Evolutionary conservation across 2,113 vertebrate species (phyloP).

Genomic region (Vombatus ursinus): DNA sequence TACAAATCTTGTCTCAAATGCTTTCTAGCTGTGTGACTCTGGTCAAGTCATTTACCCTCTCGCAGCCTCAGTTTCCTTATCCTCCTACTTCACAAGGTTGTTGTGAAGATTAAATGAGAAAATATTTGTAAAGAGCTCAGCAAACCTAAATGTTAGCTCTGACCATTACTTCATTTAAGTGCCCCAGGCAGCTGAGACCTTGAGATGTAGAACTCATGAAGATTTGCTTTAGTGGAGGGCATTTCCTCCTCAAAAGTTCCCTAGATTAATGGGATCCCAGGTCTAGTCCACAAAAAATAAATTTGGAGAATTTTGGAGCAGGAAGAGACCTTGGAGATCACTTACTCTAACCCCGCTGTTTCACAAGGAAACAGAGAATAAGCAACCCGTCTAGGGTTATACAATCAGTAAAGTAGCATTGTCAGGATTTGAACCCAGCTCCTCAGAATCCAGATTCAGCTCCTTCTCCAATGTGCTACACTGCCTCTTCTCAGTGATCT

Average conservation of each 20-base stretch:
- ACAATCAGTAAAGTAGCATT: neutral
- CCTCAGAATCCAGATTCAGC: neutral
- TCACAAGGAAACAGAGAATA: constrained; percentile 11
- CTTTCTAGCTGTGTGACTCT: neutral
- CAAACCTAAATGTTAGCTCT: neutral
- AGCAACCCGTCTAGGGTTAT: neutral
- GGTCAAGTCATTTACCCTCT: neutral
- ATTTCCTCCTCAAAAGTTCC: neutral
- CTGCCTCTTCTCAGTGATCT: neutral
- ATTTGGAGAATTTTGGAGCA: neutral
- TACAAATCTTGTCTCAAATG: neutral
- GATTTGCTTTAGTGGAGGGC: neutral
- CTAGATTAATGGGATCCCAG: neutral
- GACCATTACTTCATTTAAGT: neutral
- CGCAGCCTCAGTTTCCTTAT: neutral
- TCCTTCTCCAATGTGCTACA: neutral
- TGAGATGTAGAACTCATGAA: neutral
- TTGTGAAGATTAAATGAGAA: neutral
- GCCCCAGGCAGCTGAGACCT: neutral
- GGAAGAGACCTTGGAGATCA: neutral
- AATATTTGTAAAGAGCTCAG: neutral
- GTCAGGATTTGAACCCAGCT: neutral
- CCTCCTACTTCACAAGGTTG: neutral
- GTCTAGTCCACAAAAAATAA: neutral
- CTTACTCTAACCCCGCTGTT: neutral